Conservation (phyloP, 92 coral and sea anemone genomes). For the Bergia sp. region DNA sequence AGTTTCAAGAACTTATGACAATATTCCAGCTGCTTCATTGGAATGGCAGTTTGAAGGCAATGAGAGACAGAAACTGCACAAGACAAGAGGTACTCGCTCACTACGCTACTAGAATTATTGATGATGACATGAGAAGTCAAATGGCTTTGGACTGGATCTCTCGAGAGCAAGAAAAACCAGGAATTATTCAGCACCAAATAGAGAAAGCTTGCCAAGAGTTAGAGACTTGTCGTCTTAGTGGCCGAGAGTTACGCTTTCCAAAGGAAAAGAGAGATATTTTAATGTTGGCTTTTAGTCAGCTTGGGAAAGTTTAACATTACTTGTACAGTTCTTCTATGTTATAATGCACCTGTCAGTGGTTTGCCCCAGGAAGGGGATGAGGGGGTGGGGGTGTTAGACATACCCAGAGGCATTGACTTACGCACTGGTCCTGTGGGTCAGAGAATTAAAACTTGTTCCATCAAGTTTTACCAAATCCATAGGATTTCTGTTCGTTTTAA, state of each 20-base stretch:
- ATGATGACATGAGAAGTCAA: constrained; percentile 92
- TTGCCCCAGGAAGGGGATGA: background rate
- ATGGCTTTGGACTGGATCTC: constrained; percentile 97
- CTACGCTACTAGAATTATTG: constrained; percentile 76
- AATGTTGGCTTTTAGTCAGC: constrained; percentile 81
- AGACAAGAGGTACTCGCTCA: constrained; percentile 90
- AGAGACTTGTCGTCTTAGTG: constrained; percentile 80
- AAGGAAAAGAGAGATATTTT: constrained; percentile 88
- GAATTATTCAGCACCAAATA: constrained; percentile 69
- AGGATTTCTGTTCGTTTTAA: background rate
- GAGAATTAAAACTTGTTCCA: no score
- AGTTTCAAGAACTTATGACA: constrained; percentile 95
- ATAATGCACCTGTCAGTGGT: no score
- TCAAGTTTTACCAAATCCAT: no score
- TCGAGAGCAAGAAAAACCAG: constrained; percentile 89
- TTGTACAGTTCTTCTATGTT: background rate
- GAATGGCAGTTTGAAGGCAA: constrained; percentile 91
- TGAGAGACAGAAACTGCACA: constrained; percentile 91
- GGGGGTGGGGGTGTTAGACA: no score
- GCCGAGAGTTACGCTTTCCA: constrained; percentile 86
- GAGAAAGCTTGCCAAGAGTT: constrained; percentile 79
- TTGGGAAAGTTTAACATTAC: constrained; percentile 54
- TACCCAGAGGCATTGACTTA: no score
- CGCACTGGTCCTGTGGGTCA: no score
- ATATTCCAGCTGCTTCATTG: constrained; percentile 90